These are phyloP conservation scores for Lamellibrachia luymesi DNA, from an alignment of 1,140 invertebrate genomes.

Conservation along the genomic window DNA sequence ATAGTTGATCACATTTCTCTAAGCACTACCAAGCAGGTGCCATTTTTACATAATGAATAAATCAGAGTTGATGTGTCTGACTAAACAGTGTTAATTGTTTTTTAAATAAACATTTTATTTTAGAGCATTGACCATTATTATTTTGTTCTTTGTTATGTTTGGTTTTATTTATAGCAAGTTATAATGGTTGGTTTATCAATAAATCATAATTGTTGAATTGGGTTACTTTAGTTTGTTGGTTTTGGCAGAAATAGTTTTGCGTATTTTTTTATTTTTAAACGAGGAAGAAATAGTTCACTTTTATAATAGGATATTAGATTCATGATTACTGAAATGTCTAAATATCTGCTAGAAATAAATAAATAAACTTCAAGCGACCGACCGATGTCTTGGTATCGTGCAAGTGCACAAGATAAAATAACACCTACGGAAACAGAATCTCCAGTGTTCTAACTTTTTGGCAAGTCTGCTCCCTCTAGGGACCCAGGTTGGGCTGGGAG, in stretches of 20 bases:
- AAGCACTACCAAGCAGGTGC: neutral
- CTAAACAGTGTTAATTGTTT: no score
- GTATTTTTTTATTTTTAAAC: no score
- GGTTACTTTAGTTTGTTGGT: no score
- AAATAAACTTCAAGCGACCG: neutral
- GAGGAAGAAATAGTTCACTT: no score
- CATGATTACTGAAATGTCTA: neutral
- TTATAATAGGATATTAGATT: no score
- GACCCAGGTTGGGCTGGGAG: neutral
- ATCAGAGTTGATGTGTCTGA: neutral
- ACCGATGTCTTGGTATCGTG: neutral
- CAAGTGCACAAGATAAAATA: neutral
- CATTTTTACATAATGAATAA: neutral
- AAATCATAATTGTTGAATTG: no score
- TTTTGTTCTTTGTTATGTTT: neutral
- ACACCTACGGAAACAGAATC: neutral
- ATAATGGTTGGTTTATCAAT: no score
- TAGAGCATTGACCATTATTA: neutral
- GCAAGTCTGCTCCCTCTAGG: neutral
- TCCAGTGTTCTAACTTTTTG: neutral
- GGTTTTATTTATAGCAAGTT: no score
- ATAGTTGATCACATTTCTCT: neutral
- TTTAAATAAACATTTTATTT: neutral
- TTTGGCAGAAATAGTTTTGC: no score
- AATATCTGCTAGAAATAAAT: neutral